phyloP scores from a whole-genome alignment of 2,888 invertebrate genomes.

The Oligia strigilis region DNA sequence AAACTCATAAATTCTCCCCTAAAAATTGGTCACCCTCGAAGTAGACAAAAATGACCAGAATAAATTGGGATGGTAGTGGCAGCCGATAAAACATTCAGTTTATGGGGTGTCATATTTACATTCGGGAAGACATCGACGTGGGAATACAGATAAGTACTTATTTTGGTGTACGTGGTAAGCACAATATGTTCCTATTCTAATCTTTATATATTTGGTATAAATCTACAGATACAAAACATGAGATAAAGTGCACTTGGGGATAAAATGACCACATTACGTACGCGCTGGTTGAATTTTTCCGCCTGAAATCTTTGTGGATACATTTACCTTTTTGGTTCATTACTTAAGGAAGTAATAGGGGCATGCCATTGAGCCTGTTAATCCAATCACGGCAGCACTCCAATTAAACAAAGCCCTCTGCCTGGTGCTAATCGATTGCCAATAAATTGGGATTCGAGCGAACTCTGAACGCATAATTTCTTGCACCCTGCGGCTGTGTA shows the following conservation, averaged over 20 bases:
- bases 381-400: conserved; percentile 85
- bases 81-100: conserved; percentile 90
- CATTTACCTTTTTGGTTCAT: conserved; percentile 73
- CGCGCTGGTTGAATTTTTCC: conserved; percentile 50
- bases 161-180: conserved; percentile 64
- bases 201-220: conserved; percentile 53
- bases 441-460: conserved; percentile 81
- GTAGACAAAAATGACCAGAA: conserved; percentile 90
- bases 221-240: conserved; percentile 43
- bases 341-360: conserved; percentile 72
- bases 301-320: conserved; percentile 59
- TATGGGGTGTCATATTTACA: conserved; percentile 91
- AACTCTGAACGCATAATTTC: conserved; percentile 78
- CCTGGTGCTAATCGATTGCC: conserved; percentile 85
- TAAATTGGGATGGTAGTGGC: conserved; percentile 90
- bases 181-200: conserved; percentile 74
- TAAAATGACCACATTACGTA: conserved; percentile 48
- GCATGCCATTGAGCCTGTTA: conserved; percentile 74
- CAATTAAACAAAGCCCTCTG: conserved; percentile 85
- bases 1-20: conserved; percentile 87
- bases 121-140: conserved; percentile 86
- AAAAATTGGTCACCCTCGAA: conserved; percentile 88
- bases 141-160: conserved; percentile 83
- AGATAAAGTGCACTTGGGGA: conserved; percentile 41
- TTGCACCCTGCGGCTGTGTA: conserved; percentile 76